Percentiles rank a stretch among this genome's conserved stretches.
phyloP scores from a whole-genome alignment of 2,113 vertebrate genomes.

The Anser cygnoides region DNA sequence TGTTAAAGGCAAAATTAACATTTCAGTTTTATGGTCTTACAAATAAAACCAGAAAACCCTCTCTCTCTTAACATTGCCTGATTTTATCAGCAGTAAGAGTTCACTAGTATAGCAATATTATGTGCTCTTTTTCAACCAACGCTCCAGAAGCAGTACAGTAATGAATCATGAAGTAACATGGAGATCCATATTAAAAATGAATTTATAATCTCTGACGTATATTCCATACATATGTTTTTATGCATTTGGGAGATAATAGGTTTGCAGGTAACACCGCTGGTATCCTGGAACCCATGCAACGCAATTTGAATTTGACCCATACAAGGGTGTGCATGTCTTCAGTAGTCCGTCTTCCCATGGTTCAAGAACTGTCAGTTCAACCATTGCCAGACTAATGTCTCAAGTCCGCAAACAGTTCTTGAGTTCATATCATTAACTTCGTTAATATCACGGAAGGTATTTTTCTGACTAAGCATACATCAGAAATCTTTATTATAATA shows the following conservation, averaged over 20 bases:
- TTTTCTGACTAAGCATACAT: not conserved
- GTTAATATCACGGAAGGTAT: not conserved
- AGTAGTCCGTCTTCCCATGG: not conserved
- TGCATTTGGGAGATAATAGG: not conserved
- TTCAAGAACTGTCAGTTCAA: not conserved
- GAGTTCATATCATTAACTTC: not conserved
- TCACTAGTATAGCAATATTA: not conserved
- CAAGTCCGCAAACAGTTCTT: not conserved
- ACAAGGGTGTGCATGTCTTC: not conserved
- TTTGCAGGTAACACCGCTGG: not conserved
- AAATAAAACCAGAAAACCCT: not conserved
- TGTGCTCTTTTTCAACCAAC: not conserved
- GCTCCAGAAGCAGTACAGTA: not conserved
- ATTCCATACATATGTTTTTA: not conserved
- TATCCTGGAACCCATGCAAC: not conserved
- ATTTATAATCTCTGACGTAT: not conserved
- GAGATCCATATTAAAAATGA: not conserved
- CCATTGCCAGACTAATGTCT: not conserved
- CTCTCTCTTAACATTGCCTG: not conserved
- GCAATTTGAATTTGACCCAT: not conserved
- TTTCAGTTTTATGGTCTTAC: constrained; percentile 43
- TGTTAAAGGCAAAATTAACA: constrained; percentile 49
- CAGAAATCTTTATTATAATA: not conserved
- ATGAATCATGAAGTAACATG: not conserved
- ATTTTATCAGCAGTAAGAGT: not conserved